These are phyloP conservation scores for Esox niger DNA, from an alignment of 2,113 vertebrate species.

Conservation along the genomic window DNA sequence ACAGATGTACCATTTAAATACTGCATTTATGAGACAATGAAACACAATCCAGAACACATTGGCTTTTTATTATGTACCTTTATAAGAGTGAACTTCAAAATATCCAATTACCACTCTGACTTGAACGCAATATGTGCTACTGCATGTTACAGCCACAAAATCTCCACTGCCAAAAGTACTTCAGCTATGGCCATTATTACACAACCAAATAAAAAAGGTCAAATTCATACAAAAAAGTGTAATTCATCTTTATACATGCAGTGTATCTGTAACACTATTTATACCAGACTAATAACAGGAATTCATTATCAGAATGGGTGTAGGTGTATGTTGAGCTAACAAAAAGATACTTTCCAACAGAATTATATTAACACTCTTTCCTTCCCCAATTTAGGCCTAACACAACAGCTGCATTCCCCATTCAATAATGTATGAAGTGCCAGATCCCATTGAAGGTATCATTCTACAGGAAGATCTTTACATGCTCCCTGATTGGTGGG, in stretches of 20 bases:
- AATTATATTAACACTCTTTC: conserved; percentile 7
- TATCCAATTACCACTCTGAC: background rate
- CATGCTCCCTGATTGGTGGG: conserved; percentile 36
- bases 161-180: background rate
- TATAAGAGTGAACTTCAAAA: background rate
- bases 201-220: background rate
- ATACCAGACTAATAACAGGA: background rate
- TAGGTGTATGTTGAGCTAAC: background rate
- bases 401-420: conserved; percentile 25
- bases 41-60: background rate
- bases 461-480: conserved; percentile 44
- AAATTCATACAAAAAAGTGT: background rate
- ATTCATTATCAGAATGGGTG: background rate
- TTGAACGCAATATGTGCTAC: background rate
- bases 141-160: background rate
- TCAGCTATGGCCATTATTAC: background rate
- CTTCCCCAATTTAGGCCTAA: conserved; percentile 16
- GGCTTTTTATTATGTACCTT: background rate
- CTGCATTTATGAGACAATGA: background rate
- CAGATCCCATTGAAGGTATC: conserved; percentile 57
- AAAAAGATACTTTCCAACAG: background rate
- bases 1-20: background rate
- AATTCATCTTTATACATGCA: background rate
- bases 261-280: no score
- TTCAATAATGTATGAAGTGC: conserved; percentile 65